Evolutionary conservation across 2,797 vertebrate species (phyloP).

Genomic region (Crenuchus spilurus): DNA sequence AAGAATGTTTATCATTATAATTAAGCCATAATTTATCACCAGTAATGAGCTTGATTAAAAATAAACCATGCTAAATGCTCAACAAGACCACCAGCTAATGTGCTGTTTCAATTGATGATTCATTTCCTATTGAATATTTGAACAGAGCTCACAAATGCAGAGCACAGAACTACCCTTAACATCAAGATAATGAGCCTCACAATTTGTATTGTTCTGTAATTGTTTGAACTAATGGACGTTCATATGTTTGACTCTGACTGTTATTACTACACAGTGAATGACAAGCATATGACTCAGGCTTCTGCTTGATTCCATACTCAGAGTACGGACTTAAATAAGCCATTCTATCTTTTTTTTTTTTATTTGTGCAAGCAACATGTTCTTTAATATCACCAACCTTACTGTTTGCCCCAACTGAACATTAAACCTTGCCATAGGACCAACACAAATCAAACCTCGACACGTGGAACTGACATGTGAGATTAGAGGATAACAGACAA

Average conservation of each 20-base stretch:
- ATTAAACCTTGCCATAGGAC: background rate
- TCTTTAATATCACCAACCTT: background rate
- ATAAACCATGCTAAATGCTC: conserved; percentile 68
- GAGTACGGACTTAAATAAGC: background rate
- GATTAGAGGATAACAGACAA: background rate
- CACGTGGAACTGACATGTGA: background rate
- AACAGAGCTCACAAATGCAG: conserved; percentile 7
- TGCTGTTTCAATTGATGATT: conserved; percentile 53
- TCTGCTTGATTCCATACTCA: background rate
- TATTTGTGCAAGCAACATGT: background rate
- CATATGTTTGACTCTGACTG: background rate
- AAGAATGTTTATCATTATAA: conserved; percentile 76
- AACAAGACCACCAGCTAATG: conserved; percentile 63
- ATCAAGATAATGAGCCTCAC: background rate
- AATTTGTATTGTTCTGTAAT: background rate
- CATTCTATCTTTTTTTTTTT: background rate
- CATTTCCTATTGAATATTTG: conserved; percentile 51
- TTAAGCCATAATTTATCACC: conserved; percentile 76
- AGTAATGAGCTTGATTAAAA: conserved; percentile 76
- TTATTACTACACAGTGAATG: background rate
- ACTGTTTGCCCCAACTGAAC: background rate
- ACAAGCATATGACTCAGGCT: conserved; percentile 4
- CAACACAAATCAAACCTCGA: conserved; percentile 6
- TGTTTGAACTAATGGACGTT: background rate
- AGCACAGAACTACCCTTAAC: background rate